phyloP scores from a whole-genome alignment of 1,140 invertebrate species.

The Micrasema minimum region DNA sequence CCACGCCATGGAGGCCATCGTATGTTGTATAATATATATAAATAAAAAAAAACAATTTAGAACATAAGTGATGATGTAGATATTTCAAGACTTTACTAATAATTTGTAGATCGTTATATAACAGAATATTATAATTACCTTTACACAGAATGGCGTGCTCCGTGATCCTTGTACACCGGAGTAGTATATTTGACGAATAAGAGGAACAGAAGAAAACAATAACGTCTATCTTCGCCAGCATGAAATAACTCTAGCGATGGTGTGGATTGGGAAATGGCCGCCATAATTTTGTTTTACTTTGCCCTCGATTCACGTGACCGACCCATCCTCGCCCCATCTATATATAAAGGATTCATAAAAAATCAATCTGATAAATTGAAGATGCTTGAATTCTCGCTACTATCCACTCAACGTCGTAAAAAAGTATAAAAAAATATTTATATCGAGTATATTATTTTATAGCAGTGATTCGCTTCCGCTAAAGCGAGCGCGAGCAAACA shows the following conservation, averaged over 20 bases:
- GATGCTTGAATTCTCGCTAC: slow-evolving; percentile 30
- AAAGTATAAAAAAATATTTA: slow-evolving; percentile 33
- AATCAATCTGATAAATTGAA: slow-evolving; percentile 35
- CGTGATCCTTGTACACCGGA: no score
- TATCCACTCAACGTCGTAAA: slow-evolving; percentile 32
- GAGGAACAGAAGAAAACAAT: slow-evolving; percentile 1
- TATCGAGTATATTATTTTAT: slow-evolving; percentile 20
- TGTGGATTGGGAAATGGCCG: neutral
- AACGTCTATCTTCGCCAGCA: slow-evolving; percentile 12
- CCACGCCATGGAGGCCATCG: no score
- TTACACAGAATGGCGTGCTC: no score
- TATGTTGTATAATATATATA: no score
- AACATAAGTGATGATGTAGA: no score
- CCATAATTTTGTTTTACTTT: slow-evolving; percentile 23
- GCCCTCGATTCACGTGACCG: slow-evolving; percentile 15
- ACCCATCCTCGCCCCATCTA: slow-evolving; percentile 9
- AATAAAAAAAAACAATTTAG: no score
- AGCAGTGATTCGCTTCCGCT: slow-evolving; percentile 17
- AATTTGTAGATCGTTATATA: no score
- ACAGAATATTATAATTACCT: no score
- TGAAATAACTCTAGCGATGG: slow-evolving; percentile 13
- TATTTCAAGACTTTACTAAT: no score
- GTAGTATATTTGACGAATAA: no score
- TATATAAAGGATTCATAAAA: slow-evolving; percentile 34
- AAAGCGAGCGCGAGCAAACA: slow-evolving; percentile 26